A percentile compares a stretch with the other conserved stretches of the same genome.
Evolutionary conservation across 2,888 invertebrate species (phyloP).

Genomic region (Pterostichus niger): DNA sequence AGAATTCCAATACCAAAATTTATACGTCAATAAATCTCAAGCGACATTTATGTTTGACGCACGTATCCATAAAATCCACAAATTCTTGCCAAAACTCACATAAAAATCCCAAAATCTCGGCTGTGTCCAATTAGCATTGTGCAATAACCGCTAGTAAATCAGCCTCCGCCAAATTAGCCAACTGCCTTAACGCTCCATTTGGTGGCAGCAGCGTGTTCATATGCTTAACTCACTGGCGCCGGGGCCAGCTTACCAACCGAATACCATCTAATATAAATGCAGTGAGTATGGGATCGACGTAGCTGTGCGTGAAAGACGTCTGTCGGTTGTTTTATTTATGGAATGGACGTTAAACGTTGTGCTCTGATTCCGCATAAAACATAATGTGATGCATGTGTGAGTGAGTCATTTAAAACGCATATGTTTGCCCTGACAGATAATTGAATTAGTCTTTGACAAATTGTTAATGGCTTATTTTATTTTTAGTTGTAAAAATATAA

Average conservation of each 20-base stretch:
- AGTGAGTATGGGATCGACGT: background rate
- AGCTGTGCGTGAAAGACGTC: background rate
- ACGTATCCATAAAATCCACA: constrained; percentile 1
- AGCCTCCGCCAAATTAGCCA: constrained; percentile 23
- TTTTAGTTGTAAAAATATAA: background rate
- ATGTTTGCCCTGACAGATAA: constrained; percentile 9
- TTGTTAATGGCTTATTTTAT: background rate
- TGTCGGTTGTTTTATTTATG: constrained; percentile 7
- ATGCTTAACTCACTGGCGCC: background rate
- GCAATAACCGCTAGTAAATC: constrained; percentile 31
- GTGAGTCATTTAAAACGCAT: constrained; percentile 7
- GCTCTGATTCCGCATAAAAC: constrained; percentile 2
- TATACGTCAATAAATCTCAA: constrained; percentile 2
- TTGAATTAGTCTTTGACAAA: constrained; percentile 3
- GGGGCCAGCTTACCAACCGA: too few species aligned
- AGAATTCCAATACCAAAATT: background rate
- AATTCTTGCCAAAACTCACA: constrained; percentile 1
- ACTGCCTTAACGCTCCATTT: constrained; percentile 40
- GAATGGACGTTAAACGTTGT: constrained; percentile 10
- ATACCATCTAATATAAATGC: background rate
- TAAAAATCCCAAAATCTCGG: constrained; percentile 34
- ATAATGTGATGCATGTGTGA: constrained; percentile 7
- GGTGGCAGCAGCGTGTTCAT: constrained; percentile 39
- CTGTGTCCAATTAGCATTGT: constrained; percentile 38
- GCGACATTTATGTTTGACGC: background rate